Percentiles rank a stretch among this genome's conserved stretches.
These are phyloP conservation scores for Drosophila carrolli DNA, from an alignment of 1,140 invertebrate genomes.

Conservation along the genomic window DNA sequence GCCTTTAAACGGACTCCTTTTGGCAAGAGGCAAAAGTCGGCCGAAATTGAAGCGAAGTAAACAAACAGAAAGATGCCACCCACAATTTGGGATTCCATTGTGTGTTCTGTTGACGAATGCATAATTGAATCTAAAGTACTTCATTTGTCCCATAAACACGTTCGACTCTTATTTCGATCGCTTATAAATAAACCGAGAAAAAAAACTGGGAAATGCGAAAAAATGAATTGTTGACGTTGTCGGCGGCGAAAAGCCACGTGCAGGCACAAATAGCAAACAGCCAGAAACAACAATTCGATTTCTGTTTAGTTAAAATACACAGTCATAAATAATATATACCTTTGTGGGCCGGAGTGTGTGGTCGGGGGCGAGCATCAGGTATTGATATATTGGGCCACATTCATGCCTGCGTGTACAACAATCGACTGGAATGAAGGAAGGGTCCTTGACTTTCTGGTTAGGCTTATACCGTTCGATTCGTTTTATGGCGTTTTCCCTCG, in stretches of 20 bases:
- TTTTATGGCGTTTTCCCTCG: constrained; percentile 62
- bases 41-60: constrained; percentile 14
- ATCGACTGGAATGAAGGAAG: constrained; percentile 66
- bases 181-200: constrained; percentile 63
- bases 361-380: constrained; percentile 15
- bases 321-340: constrained; percentile 54
- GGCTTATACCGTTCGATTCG: constrained; percentile 58
- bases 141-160: constrained; percentile 77
- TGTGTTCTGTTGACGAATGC: constrained; percentile 60
- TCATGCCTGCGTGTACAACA: constrained; percentile 51
- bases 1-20: constrained; percentile 23
- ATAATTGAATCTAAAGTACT: constrained; percentile 80
- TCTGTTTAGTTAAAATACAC: constrained; percentile 70
- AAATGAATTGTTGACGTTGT: constrained; percentile 37
- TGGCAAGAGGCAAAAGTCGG: neutral
- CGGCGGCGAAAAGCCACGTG: constrained; percentile 53
- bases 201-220: constrained; percentile 34
- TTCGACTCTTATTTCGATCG: constrained; percentile 56
- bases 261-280: constrained; percentile 53
- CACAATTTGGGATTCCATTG: constrained; percentile 55
- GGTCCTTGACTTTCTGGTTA: constrained; percentile 68
- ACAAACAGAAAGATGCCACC: constrained; percentile 37
- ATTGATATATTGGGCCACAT: constrained; percentile 35
- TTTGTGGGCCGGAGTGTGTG: constrained; percentile 10
- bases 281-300: constrained; percentile 77